Conservation (phyloP, 2,113 vertebrate species). For the Heterotilapia buettikoferi region DNA sequence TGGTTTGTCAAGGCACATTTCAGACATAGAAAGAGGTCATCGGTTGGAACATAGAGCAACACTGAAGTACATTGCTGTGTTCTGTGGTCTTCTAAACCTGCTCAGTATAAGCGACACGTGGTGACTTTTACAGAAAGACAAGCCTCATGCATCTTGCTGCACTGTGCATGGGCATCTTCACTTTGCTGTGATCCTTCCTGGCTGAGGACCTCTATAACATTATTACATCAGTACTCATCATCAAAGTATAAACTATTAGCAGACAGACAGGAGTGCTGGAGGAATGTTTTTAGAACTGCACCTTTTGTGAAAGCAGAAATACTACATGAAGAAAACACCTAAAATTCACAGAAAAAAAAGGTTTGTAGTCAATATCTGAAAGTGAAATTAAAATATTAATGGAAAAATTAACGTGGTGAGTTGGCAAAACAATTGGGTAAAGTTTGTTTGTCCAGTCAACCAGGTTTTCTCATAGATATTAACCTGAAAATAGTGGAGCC, state of each 20-base stretch:
- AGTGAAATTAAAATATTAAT: not conserved
- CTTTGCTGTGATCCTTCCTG: not conserved
- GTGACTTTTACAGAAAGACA: not conserved
- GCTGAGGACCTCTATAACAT: not conserved
- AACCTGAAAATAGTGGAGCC: not conserved
- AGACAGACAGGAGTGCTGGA: not conserved
- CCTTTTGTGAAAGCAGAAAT: not conserved
- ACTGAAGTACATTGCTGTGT: not conserved
- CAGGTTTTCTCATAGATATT: not conserved
- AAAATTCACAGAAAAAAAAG: accelerated
- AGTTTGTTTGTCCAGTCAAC: accelerated
- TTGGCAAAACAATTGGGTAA: not conserved
- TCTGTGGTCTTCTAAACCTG: not conserved
- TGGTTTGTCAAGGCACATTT: not conserved
- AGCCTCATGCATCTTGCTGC: not conserved
- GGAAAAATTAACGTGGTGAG: accelerated
- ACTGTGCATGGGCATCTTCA: not conserved
- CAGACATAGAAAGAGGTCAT: not conserved
- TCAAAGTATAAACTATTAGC: not conserved
- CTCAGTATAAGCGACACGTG: accelerated
- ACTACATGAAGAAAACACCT: not conserved
- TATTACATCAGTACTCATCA: not conserved
- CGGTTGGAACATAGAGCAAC: not conserved
- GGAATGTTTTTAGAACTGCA: accelerated
- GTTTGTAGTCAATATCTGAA: not conserved